Conservation (phyloP, 2,113 vertebrate species). For the Anhinga anhinga region DNA sequence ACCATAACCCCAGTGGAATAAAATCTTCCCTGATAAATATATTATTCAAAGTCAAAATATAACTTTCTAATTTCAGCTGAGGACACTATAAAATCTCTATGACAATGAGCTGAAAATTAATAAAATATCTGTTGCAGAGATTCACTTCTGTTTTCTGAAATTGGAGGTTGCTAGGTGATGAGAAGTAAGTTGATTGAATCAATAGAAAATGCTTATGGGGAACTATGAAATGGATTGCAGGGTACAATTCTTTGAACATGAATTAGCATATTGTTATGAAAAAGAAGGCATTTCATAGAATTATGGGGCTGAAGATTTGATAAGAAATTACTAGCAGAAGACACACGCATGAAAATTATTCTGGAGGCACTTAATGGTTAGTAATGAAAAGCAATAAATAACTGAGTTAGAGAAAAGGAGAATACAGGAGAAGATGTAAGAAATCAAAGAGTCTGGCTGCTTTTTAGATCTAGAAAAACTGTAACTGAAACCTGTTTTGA, state of each 20-base stretch:
- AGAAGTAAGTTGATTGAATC: conserved; percentile 43
- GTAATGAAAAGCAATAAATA: conserved; percentile 11
- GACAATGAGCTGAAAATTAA: conserved; percentile 33
- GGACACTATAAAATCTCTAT: neutral
- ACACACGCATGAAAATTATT: conserved; percentile 1
- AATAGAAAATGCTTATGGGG: conserved; percentile 12
- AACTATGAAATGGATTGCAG: conserved; percentile 1
- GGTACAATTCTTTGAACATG: neutral
- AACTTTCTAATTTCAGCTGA: conserved; percentile 20
- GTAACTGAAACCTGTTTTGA: neutral
- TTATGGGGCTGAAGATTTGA: neutral
- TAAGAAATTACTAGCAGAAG: conserved; percentile 1
- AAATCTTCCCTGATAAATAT: neutral
- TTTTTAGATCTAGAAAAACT: neutral
- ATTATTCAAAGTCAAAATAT: conserved; percentile 38
- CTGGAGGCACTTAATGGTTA: neutral
- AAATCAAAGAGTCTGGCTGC: neutral
- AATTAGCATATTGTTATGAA: conserved; percentile 33
- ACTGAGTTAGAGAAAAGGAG: neutral
- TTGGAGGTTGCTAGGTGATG: conserved; percentile 41
- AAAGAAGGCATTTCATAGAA: conserved; percentile 10
- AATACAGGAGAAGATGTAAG: neutral
- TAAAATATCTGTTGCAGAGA: conserved; percentile 24
- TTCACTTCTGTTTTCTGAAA: conserved; percentile 9
- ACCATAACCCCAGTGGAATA: conserved; percentile 2